phyloP scores from a whole-genome alignment of 2,797 vertebrate species.

The Sternotherus odoratus region DNA sequence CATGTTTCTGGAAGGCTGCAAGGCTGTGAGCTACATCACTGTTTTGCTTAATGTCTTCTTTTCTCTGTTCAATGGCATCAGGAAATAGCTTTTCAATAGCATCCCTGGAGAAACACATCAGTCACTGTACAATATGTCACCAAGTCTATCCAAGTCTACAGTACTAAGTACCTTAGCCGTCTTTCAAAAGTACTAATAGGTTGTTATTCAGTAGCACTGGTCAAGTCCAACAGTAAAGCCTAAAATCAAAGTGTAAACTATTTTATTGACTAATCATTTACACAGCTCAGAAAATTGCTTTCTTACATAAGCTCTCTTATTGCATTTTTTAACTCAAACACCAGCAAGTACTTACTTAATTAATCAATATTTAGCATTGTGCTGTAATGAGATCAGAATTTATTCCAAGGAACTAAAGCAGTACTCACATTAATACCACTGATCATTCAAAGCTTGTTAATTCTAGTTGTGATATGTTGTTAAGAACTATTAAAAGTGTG shows the following conservation, averaged over 20 bases:
- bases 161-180: not conserved
- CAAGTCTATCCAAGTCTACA: not conserved
- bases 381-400: not conserved
- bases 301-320: not conserved
- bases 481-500: not conserved
- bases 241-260: not conserved
- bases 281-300: not conserved
- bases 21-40: slow-evolving; percentile 83
- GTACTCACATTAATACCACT: slow-evolving; percentile 6
- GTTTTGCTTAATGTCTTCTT: slow-evolving; percentile 86
- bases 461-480: not conserved
- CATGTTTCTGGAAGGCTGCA: slow-evolving; percentile 90
- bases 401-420: not conserved
- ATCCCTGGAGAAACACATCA: slow-evolving; percentile 81
- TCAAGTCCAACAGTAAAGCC: not conserved
- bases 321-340: not conserved
- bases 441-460: not conserved
- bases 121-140: not conserved
- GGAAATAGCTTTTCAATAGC: slow-evolving; percentile 91
- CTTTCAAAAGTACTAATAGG: not conserved
- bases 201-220: not conserved
- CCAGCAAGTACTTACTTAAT: not conserved
- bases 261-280: not conserved
- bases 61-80: slow-evolving; percentile 84
- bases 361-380: not conserved